Conservation (phyloP, 2,113 vertebrate genomes). For the Rhea americana region DNA sequence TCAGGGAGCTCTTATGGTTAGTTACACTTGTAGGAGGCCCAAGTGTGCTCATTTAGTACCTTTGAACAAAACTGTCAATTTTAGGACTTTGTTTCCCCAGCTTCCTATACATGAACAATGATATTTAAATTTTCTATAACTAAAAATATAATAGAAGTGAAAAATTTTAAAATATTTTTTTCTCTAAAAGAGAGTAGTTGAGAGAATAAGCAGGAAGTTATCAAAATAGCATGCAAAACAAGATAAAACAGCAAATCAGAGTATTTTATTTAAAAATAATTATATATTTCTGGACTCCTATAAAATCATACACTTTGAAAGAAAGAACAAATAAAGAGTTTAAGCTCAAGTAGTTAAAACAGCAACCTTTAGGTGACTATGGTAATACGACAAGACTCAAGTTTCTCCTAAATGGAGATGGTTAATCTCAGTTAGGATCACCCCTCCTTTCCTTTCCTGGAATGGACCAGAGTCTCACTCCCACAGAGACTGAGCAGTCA, state of each 20-base stretch:
- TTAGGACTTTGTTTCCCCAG: not conserved
- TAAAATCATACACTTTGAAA: not conserved
- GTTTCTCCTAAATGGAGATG: not conserved
- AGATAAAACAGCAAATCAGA: not conserved
- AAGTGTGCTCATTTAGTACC: not conserved
- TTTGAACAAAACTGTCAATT: not conserved
- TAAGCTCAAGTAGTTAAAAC: not conserved
- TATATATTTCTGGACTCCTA: not conserved
- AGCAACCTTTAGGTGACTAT: not conserved
- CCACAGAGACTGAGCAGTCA: not conserved
- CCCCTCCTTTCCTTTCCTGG: not conserved
- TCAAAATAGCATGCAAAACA: not conserved
- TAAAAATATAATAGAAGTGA: not conserved
- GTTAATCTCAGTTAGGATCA: conserved; percentile 31
- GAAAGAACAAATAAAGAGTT: not conserved
- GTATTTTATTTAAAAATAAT: not conserved
- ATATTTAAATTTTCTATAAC: not conserved
- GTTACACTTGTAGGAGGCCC: not conserved
- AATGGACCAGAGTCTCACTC: not conserved
- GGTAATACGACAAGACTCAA: not conserved
- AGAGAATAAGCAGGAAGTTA: not conserved
- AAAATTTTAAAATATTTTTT: not conserved
- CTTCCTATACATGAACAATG: not conserved
- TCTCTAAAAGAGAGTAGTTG: not conserved
- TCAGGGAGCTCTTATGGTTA: not conserved